Conservation (phyloP, 1,140 invertebrate genomes). For the Hyles euphorbiae region DNA sequence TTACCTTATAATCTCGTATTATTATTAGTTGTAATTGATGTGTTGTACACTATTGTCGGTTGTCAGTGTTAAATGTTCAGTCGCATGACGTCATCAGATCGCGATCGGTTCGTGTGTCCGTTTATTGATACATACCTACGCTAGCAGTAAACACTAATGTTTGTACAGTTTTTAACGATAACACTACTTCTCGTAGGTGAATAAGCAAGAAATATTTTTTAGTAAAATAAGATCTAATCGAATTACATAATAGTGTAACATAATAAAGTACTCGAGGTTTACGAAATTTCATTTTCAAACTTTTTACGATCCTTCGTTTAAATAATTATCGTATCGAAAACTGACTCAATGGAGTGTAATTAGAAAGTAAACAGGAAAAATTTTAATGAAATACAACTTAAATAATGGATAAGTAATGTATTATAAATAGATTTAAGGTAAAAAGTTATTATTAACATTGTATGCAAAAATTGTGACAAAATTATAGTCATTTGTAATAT, state of each 20-base stretch:
- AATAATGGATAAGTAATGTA: constrained; percentile 70
- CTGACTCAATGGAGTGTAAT: constrained; percentile 65
- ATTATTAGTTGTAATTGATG: constrained; percentile 23
- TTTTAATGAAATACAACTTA: constrained; percentile 69
- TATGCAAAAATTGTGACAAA: constrained; percentile 75
- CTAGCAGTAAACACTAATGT: constrained; percentile 56
- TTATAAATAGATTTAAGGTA: constrained; percentile 74
- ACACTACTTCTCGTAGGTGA: constrained; percentile 61
- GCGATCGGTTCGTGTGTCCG: constrained; percentile 25
- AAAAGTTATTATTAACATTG: constrained; percentile 75
- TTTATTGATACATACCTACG: constrained; percentile 39
- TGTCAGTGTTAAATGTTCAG: constrained; percentile 24
- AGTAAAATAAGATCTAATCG: constrained; percentile 73
- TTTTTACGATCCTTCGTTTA: constrained; percentile 1
- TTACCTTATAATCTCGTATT: constrained; percentile 47
- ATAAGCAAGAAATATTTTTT: constrained; percentile 71
- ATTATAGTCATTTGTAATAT: constrained; percentile 75
- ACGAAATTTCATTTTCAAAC: constrained; percentile 50
- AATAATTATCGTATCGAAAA: constrained; percentile 47
- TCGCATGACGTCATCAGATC: constrained; percentile 13
- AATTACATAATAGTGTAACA: constrained; percentile 71
- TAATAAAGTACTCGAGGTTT: constrained; percentile 57
- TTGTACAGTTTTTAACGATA: constrained; percentile 73
- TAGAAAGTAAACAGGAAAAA: constrained; percentile 68
- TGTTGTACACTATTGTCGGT: constrained; percentile 42